phyloP scores from a whole-genome alignment of 1,140 invertebrate genomes.

The Teleogryllus occipitalis region DNA sequence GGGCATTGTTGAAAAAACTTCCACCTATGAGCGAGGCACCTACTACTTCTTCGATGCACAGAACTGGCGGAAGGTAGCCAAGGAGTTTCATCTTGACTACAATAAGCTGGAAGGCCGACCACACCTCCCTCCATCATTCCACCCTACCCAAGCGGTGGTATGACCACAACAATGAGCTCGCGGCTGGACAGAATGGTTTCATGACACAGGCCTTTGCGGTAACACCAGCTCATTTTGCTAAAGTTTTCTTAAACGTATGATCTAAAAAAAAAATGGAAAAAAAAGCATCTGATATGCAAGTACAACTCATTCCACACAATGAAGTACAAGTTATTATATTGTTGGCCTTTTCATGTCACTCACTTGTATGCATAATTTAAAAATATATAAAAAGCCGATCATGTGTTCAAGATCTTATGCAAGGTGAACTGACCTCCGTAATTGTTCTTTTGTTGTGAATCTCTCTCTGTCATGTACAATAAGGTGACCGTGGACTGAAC shows the following conservation, averaged over 20 bases:
- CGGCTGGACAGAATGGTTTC: background rate
- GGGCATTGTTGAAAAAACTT: constrained; percentile 86
- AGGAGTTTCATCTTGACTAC: constrained; percentile 96
- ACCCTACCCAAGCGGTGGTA: constrained; percentile 15
- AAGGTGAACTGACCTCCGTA: background rate
- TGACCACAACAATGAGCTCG: constrained; percentile 15
- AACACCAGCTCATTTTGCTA: background rate
- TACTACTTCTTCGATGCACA: constrained; percentile 98
- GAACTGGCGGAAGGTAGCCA: constrained; percentile 91
- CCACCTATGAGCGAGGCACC: constrained; percentile 91
- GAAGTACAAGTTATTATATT: background rate
- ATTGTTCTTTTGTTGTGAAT: background rate
- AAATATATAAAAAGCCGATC: background rate
- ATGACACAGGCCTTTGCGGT: background rate
- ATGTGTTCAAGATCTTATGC: background rate
- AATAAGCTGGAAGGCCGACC: constrained; percentile 91
- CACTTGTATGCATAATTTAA: background rate
- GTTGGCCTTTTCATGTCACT: constrained; percentile 7
- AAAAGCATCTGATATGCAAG: background rate
- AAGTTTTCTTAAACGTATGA: background rate
- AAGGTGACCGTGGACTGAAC: constrained; percentile 20
- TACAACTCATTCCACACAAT: background rate
- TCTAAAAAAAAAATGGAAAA: background rate
- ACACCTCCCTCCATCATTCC: constrained; percentile 31
- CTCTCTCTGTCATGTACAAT: constrained; percentile 14